phyloP scores from a whole-genome alignment of 2,797 vertebrate genomes.

The Intellagama lesueurii region DNA sequence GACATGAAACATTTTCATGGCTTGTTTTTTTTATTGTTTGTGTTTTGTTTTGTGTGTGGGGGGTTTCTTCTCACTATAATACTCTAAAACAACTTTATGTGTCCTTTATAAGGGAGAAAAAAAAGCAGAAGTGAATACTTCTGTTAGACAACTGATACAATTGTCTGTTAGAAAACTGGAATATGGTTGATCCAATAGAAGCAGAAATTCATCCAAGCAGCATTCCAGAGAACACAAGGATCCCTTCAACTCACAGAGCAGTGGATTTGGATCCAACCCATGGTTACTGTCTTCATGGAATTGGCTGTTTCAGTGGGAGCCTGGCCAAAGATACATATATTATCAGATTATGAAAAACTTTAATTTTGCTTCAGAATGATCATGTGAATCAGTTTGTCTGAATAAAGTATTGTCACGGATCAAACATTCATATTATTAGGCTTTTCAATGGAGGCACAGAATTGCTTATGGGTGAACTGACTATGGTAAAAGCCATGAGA shows the following conservation, averaged over 20 bases:
- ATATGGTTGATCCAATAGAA: neutral
- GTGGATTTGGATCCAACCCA: neutral
- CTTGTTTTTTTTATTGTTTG: neutral
- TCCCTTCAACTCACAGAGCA: neutral
- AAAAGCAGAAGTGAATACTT: slow-evolving; percentile 61
- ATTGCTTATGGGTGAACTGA: no score
- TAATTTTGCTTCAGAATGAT: no score
- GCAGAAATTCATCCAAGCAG: neutral
- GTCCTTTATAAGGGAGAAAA: slow-evolving; percentile 42
- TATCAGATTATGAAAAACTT: neutral
- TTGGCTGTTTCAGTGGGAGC: slow-evolving; percentile 6
- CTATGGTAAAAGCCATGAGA: no score
- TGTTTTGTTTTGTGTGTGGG: neutral
- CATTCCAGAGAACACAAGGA: neutral
- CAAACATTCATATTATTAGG: neutral
- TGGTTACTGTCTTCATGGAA: neutral
- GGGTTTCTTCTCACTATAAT: slow-evolving; percentile 36
- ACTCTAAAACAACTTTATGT: slow-evolving; percentile 35
- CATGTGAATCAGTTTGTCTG: neutral
- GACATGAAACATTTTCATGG: slow-evolving; percentile 65
- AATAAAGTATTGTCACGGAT: neutral
- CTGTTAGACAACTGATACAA: neutral
- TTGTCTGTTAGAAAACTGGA: neutral
- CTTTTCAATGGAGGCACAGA: no score
- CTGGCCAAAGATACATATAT: neutral